These are phyloP conservation scores for Baronia brevicornis DNA, from an alignment of 2,888 invertebrate genomes.

Conservation along the genomic window DNA sequence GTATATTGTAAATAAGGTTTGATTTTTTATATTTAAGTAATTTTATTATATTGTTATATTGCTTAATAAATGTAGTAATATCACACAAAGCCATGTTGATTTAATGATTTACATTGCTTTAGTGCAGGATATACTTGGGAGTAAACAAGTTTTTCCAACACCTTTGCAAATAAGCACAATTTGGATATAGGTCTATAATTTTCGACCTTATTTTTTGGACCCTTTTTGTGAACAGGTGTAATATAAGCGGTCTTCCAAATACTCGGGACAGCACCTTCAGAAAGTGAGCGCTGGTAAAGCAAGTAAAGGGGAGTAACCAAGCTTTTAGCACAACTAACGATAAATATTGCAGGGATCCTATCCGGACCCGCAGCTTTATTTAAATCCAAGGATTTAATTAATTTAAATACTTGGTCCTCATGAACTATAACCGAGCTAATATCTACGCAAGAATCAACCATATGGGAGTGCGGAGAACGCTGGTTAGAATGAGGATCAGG, in stretches of 20 bases:
- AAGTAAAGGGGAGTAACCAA: constrained; percentile 11
- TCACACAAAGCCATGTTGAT: constrained; percentile 23
- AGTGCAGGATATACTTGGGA: constrained; percentile 14
- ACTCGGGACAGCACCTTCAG: constrained; percentile 1
- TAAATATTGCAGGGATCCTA: constrained; percentile 13
- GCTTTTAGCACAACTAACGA: constrained; percentile 15
- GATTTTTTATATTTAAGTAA: too few species aligned
- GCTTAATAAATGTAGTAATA: too few species aligned
- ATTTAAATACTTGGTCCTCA: not conserved
- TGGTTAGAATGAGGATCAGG: too few species aligned
- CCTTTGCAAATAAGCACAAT: constrained; percentile 17
- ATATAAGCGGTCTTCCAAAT: constrained; percentile 17
- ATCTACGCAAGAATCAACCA: too few species aligned
- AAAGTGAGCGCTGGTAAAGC: constrained; percentile 14
- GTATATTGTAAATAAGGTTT: too few species aligned
- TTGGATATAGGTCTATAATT: constrained; percentile 21
- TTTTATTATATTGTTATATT: too few species aligned
- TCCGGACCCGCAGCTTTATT: constrained; percentile 20
- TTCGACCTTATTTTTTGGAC: constrained; percentile 5
- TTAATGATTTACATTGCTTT: constrained; percentile 6
- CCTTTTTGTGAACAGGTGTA: constrained; percentile 17
- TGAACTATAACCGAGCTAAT: constrained; percentile 10
- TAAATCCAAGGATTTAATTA: constrained; percentile 15
- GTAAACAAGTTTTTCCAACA: constrained; percentile 17
- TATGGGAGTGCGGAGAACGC: too few species aligned